Conservation (phyloP, 2,888 invertebrate species). For the Tetragnatha montana region DNA sequence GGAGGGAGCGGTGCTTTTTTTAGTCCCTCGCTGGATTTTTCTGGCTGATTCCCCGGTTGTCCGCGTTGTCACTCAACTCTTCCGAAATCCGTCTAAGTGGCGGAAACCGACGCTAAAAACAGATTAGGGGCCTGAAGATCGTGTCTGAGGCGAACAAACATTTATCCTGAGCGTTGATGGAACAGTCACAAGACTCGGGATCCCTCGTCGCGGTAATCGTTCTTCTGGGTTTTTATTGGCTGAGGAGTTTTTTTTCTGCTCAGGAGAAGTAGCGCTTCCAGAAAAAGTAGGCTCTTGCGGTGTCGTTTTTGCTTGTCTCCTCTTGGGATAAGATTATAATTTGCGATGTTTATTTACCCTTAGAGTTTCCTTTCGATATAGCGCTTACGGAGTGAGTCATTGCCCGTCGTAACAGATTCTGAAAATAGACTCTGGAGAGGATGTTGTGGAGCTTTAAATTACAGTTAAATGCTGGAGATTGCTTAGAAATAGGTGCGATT, state of each 20-base stretch:
- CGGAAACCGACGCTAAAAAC: slow-evolving; percentile 70
- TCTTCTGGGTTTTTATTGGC: slow-evolving; percentile 17
- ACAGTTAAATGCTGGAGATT: no score
- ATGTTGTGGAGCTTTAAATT: no score
- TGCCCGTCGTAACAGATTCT: no score
- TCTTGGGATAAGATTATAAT: background rate
- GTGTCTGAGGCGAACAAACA: slow-evolving; percentile 51
- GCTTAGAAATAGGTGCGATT: no score
- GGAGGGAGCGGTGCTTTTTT: slow-evolving; percentile 54
- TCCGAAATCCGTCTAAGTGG: slow-evolving; percentile 61
- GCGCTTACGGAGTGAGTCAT: no score
- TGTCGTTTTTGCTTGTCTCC: background rate
- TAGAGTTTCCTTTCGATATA: background rate
- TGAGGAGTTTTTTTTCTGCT: background rate
- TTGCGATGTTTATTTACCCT: background rate
- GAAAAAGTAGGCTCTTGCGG: background rate
- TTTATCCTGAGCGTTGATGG: slow-evolving; percentile 67
- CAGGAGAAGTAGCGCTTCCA: background rate
- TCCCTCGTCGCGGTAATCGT: slow-evolving; percentile 40
- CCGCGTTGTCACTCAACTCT: slow-evolving; percentile 69
- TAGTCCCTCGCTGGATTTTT: slow-evolving; percentile 44
- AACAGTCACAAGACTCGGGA: slow-evolving; percentile 52
- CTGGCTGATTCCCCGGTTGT: slow-evolving; percentile 68
- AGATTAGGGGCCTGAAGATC: slow-evolving; percentile 52
- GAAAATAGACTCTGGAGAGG: no score